phyloP scores from a whole-genome alignment of 2,797 vertebrate genomes.

The Neostethus bicornis region DNA sequence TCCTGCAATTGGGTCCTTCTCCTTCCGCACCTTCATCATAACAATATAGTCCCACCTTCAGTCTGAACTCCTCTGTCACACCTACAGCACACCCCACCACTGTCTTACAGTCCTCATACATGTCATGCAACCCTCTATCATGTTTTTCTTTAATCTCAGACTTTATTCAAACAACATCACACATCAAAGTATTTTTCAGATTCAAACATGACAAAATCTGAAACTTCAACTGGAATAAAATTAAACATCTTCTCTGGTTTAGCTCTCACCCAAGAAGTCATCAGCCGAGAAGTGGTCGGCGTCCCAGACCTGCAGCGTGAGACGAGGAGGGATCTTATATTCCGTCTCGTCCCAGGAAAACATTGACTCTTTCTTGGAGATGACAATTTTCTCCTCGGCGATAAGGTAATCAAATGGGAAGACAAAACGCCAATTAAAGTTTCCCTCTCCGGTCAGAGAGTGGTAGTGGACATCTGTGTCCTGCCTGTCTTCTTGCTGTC shows the following conservation, averaged over 20 bases:
- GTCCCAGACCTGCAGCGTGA: constrained; percentile 97
- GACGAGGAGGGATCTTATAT: constrained; percentile 95
- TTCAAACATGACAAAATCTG: too few species aligned
- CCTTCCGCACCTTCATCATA: too few species aligned
- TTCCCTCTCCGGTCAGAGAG: constrained; percentile 95
- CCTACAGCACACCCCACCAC: too few species aligned
- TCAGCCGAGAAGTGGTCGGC: constrained; percentile 98
- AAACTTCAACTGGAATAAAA: not conserved
- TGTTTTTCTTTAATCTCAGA: too few species aligned
- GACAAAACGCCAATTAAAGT: constrained; percentile 98
- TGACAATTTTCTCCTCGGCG: constrained; percentile 96
- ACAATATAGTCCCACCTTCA: too few species aligned
- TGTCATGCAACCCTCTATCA: too few species aligned
- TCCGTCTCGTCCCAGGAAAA: constrained; percentile 99
- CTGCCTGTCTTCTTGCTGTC: constrained; percentile 98
- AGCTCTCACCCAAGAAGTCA: constrained; percentile 89
- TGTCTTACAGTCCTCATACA: too few species aligned
- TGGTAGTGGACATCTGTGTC: constrained; percentile 98
- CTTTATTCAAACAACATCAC: too few species aligned
- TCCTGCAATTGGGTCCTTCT: too few species aligned
- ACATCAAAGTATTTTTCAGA: not conserved
- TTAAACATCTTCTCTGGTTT: not conserved
- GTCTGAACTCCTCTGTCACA: too few species aligned
- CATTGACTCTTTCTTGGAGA: constrained; percentile 99
- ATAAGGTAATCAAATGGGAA: constrained; percentile 96